These are phyloP conservation scores for Erythrocebus patas DNA, from an alignment of 2,113 vertebrate genomes.

Conservation along the genomic window DNA sequence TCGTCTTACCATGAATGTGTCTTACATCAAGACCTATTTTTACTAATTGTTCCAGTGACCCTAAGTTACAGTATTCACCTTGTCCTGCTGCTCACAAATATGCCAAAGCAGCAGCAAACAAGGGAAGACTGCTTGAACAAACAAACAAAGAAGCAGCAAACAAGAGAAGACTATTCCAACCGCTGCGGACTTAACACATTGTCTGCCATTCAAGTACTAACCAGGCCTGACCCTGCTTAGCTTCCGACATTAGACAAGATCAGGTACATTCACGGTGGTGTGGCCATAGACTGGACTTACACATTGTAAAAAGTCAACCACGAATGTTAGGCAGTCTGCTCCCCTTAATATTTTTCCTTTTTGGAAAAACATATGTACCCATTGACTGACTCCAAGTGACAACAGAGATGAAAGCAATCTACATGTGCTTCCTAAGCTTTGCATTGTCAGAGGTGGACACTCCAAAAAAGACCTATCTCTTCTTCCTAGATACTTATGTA, in stretches of 20 bases:
- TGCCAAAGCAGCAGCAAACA: background rate
- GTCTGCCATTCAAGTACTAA: no score
- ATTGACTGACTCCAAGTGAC: background rate
- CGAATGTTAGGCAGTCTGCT: background rate
- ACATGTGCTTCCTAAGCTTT: background rate
- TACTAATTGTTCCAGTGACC: background rate
- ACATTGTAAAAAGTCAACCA: background rate
- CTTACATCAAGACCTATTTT: background rate
- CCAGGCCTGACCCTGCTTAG: no score
- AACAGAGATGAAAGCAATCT: background rate
- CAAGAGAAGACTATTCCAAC: background rate
- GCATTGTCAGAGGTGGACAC: background rate
- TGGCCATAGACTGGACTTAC: background rate
- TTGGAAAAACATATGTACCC: background rate
- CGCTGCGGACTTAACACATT: background rate
- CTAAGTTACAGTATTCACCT: background rate
- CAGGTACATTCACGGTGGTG: no score
- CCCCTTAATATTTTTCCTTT: background rate
- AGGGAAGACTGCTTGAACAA: background rate
- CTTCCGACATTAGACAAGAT: no score
- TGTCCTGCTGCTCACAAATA: background rate
- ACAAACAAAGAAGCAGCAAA: background rate
- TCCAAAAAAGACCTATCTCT: background rate
- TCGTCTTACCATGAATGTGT: background rate
- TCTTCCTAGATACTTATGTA: background rate